Evolutionary conservation across 2,797 vertebrate species (phyloP), one percentile per base, ranked within the genome.

Genomic region (Dicrostonyx torquatus): DNA sequence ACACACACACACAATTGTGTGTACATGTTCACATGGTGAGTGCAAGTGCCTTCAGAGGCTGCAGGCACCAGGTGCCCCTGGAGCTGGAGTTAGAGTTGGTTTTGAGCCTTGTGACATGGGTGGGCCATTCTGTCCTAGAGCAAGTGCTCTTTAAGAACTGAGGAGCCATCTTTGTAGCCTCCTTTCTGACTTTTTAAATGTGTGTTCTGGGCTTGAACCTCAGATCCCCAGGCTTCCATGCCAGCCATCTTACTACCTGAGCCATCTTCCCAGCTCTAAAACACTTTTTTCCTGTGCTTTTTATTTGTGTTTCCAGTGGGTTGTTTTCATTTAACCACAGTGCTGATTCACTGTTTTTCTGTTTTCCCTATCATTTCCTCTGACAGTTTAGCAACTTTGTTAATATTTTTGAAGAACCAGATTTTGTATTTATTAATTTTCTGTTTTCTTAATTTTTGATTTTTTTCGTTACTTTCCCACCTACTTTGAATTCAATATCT

Each of bases 361-460:
- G 20, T 93, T 85, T 85, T 79, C 50, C 55, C 75, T 58, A 11
- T 70, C 1, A 85, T 88, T 91, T 93, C 79, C 22, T 82, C 20
- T 5, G 85, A 90, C 29, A 40, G 0, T 70, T 97, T 94, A 70
- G 87, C 48, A 70, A 77, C 40, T 80, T 94, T n/a, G 45, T 86
- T 89, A 62, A 50, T 70, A 37, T 90, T 94, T 77, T 96, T 24
- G 53, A 78, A 83, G 31, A 94, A 83, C 85, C 40, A 95, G 12
- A 34, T 79, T 76, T 87, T 94, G 34, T 88, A 18, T 64, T 94
- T 89, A 45, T 85, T 94, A 43, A 91, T 77, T n/a, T 87, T 94
- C n/a, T 85, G 24, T 50, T 87, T 91, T 34, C 66, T 96, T 91
- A 75, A 34, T 48, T 55, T 93, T 91, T 84, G n/a, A 2, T 76